A percentile compares a stretch with the other conserved stretches of the same genome.
Conservation (phyloP, 2,888 invertebrate species). For the Junonia oenone region DNA sequence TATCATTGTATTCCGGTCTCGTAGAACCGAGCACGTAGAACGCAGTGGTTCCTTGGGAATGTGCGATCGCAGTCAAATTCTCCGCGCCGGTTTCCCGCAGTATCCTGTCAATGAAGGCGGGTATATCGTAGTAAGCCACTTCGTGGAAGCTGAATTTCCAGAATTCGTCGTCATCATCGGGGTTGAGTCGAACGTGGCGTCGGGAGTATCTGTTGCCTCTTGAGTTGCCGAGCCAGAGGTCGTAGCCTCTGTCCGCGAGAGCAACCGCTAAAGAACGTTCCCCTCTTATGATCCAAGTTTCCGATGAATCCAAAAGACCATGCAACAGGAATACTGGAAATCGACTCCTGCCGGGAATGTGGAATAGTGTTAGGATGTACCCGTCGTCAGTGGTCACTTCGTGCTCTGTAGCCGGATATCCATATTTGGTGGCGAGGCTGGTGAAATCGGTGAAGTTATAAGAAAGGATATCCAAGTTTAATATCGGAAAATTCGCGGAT, state of each 20-base stretch:
- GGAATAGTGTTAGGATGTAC: too few relatives aligned
- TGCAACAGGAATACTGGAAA: constrained; percentile 37
- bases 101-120: constrained; percentile 72
- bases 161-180: constrained; percentile 46
- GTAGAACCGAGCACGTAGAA: too few relatives aligned
- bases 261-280: constrained; percentile 35
- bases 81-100: too few relatives aligned
- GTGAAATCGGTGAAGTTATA: too few relatives aligned
- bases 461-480: too few relatives aligned
- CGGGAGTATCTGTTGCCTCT: too few relatives aligned
- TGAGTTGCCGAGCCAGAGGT: too few relatives aligned
- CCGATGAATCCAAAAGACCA: constrained; percentile 38
- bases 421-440: constrained; percentile 30
- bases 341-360: constrained; percentile 29
- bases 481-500: too few relatives aligned
- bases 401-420: constrained; percentile 29
- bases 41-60: constrained; percentile 85
- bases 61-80: constrained; percentile 81
- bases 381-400: constrained; percentile 39
- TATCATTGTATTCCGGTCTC: constrained; percentile 75
- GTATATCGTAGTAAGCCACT: constrained; percentile 83
- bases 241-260: constrained; percentile 36
- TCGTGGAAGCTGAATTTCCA: constrained; percentile 83
- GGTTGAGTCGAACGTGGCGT: constrained; percentile 59
- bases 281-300: constrained; percentile 39